Evolutionary conservation across 2,888 invertebrate genomes (phyloP).

Genomic region (Spodoptera littoralis): DNA sequence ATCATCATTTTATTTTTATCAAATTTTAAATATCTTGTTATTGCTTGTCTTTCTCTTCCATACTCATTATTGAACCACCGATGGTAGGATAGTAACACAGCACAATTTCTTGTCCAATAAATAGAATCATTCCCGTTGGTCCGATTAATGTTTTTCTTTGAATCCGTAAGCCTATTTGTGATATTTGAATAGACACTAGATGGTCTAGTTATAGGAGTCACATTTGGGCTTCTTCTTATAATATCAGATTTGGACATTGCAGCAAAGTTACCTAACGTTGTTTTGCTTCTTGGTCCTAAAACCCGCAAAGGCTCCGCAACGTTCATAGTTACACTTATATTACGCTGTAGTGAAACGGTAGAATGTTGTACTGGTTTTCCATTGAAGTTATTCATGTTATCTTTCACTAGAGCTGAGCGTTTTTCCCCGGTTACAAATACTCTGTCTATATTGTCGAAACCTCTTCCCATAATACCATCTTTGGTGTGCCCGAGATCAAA

Average conservation of each 20-base stretch:
- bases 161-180: conserved; percentile 81
- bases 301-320: conserved; percentile 87
- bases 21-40: conserved; percentile 86
- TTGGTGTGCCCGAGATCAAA: conserved; percentile 97
- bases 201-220: conserved; percentile 87
- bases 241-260: conserved; percentile 84
- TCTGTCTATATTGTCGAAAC: conserved; percentile 94
- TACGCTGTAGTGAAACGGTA: conserved; percentile 89
- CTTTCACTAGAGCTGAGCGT: conserved; percentile 79
- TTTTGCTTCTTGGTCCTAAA: conserved; percentile 87
- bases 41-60: conserved; percentile 87
- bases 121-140: conserved; percentile 87
- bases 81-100: conserved; percentile 90
- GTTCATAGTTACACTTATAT: conserved; percentile 90
- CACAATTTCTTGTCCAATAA: conserved; percentile 90
- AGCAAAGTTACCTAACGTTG: conserved; percentile 85
- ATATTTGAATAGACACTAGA: conserved; percentile 85
- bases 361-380: conserved; percentile 90
- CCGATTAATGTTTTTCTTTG: conserved; percentile 80
- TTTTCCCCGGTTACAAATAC: conserved; percentile 92
- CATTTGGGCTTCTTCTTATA: conserved; percentile 83
- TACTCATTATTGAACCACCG: conserved; percentile 89
- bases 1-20: conserved; percentile 89
- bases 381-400: conserved; percentile 88
- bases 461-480: conserved; percentile 97